Base-by-base conservation (phyloP, 2,113 vertebrate genomes). In the Microtus pennsylvanicus region DNA sequence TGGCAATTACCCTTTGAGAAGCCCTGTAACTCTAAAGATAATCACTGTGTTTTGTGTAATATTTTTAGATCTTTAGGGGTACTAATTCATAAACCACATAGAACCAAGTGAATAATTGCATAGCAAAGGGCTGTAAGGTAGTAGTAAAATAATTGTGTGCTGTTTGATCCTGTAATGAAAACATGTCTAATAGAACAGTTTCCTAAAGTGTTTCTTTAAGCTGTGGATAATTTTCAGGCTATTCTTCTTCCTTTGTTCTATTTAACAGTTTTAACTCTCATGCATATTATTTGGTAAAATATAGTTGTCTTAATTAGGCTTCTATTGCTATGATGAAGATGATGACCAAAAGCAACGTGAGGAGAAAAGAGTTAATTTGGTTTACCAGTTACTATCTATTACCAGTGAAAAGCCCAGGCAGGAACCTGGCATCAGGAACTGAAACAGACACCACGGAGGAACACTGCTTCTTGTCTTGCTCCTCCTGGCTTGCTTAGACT, bases 11-110 rank as follows among this genome's bases (percentile, higher is more conserved):
- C 77, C 92, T 94, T 95, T 87, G 81, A 96, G 89, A 96, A 97
- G 70, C 92, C 21, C 65, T 95, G 77, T 94, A 97, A 96, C 90
- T 93, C 72, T 94, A 80, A 94, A 70, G 95, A 95, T 95, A 95
- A 97, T 97, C 94, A 96, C 89, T 69, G 91, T 89, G 78, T 87
- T 96, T 89, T 93, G 13, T 78, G 81, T 96, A 90, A 95, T 87
- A 69, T 83, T 90, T 95, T 92, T 72, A 96, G 88, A 80, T 94
- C 94, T 95, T 95, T 82, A 91, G 90, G 87, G 94, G 69, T 19
- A 28, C 61, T 93, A 93, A 97, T 97, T 97, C 97, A 93, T 97
- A 97, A 96, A 96, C 50, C 55, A 96, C 69, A 92, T 92, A 96
- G 69, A 92, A 94, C 81, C 93, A 96, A 96, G 90, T 95, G 93